Evolutionary conservation across 1,140 invertebrate genomes (phyloP), one percentile per base, ranked within the genome.

Genomic region (Atta cephalotes): DNA sequence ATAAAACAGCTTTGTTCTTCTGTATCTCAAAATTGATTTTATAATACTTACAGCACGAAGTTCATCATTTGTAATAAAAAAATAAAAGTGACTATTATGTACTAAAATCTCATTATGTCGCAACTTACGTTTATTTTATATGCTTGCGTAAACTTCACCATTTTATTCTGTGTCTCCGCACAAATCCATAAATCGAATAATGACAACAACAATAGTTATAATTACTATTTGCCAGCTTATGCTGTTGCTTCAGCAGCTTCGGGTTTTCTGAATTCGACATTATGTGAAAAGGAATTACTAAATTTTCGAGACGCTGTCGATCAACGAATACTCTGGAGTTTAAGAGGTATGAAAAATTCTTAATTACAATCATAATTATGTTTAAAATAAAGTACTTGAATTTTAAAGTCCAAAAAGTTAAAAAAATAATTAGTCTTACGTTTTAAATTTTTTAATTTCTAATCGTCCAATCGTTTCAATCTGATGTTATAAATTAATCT

Each of bases 321-420:
- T 16, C 56, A 88, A 1, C 82, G 80, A 5, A 79, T 88, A 51
- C 21, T 94, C 0, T 95, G 94, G 94, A 90, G 91, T 16, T 51
- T 95, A 4, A 94, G 91, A 92, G 91, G 94, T 95, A 89, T 80
- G 92, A 93, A 88, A 39, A 25, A 9, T 58, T 71, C 16, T 58
- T 58, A 56, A 45, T 12, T 14, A 56, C n/a, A 21, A 18, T 56
- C 39, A 45, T 45, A 45, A 45, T 25, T 25, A 45, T 45, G 7
- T 10, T 45, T 45, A 45, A 45, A 45, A 45, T 10, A 10, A 45
- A 53, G 1, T 2, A 9, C 28, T 39, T 21, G 10, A 68, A 21
- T 68, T 39, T 4, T 35, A 2, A 28, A 28, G 25, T 49, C 12
- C 31, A 1, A 51, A 53, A 31, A 18, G 1, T 7, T 71, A 31